These are phyloP conservation scores for Colostygia pectinataria DNA, from an alignment of 2,888 invertebrate genomes.

Conservation along the genomic window DNA sequence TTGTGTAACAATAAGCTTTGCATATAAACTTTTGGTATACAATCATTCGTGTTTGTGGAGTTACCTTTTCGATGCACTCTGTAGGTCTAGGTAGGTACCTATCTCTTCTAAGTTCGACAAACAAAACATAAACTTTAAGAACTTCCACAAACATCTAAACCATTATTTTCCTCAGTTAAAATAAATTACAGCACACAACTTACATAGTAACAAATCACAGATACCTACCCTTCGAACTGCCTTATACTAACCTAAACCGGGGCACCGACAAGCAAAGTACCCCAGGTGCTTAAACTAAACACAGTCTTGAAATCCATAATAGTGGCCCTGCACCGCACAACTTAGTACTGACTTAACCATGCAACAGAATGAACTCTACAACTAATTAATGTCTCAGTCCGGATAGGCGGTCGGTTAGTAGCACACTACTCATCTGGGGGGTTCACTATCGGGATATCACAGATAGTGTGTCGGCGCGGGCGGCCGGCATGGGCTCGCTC, in stretches of 20 bases:
- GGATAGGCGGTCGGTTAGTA: slow-evolving; percentile 62
- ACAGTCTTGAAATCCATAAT: slow-evolving; percentile 72
- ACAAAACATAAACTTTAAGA: slow-evolving; percentile 31
- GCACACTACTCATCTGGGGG: slow-evolving; percentile 66
- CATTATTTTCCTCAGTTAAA: slow-evolving; percentile 46
- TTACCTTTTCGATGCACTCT: slow-evolving; percentile 1
- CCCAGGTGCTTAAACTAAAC: slow-evolving; percentile 63
- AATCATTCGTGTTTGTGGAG: slow-evolving; percentile 16
- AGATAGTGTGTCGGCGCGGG: slow-evolving; percentile 61
- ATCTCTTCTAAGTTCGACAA: slow-evolving; percentile 6
- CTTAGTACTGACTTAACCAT: slow-evolving; percentile 62
- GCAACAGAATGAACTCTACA: slow-evolving; percentile 50
- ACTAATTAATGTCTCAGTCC: slow-evolving; percentile 35
- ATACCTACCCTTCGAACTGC: slow-evolving; percentile 72
- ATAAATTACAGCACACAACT: slow-evolving; percentile 60
- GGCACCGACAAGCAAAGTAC: slow-evolving; percentile 13
- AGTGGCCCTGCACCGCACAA: slow-evolving; percentile 53
- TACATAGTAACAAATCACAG: slow-evolving; percentile 79
- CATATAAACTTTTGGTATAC: slow-evolving; percentile 25
- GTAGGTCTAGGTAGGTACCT: not conserved
- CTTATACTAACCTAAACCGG: slow-evolving; percentile 44
- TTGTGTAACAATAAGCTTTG: slow-evolving; percentile 20
- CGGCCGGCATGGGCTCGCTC: slow-evolving; percentile 30
- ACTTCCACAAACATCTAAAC: slow-evolving; percentile 40
- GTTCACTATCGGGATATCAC: slow-evolving; percentile 70